Evolutionary conservation across 2,113 vertebrate genomes (phyloP).

Genomic region (Zeus faber): DNA sequence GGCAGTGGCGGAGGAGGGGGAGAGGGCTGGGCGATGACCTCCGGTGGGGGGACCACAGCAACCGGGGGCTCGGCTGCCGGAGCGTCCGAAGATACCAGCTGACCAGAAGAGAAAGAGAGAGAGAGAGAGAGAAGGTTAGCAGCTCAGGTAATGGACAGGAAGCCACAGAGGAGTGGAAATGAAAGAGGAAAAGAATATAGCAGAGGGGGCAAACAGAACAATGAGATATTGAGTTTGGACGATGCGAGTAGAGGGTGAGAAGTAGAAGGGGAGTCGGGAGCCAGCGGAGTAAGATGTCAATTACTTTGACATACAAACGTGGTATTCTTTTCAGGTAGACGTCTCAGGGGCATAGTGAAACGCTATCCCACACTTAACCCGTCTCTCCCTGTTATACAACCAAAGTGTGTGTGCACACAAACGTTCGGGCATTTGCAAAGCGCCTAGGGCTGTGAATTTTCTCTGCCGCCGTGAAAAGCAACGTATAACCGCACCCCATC

Average conservation of each 20-base stretch:
- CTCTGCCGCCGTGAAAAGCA: too few relatives aligned
- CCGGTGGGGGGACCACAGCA: conserved; percentile 66
- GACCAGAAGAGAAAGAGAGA: conserved; percentile 1
- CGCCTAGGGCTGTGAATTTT: too few relatives aligned
- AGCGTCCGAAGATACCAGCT: conserved; percentile 87
- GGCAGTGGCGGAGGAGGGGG: conserved; percentile 84
- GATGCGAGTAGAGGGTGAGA: not conserved
- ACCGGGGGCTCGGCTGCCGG: conserved; percentile 65
- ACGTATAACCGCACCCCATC: too few relatives aligned
- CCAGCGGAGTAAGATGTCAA: conserved; percentile 57
- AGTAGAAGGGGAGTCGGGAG: conserved; percentile 9
- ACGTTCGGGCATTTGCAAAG: not conserved
- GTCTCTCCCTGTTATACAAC: conserved; percentile 54
- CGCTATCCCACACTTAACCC: conserved; percentile 59
- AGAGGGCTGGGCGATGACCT: conserved; percentile 72
- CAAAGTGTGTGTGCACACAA: conserved; percentile 14
- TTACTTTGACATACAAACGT: conserved; percentile 64
- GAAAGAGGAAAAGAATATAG: conserved; percentile 14
- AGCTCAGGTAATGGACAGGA: too few relatives aligned
- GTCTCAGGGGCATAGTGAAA: conserved; percentile 63
- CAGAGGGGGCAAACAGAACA: conserved; percentile 24
- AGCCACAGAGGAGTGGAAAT: conserved; percentile 13
- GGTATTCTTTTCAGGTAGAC: conserved; percentile 49
- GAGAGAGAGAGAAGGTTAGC: not conserved
- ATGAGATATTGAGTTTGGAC: too few relatives aligned